A percentile compares a stretch with the other conserved stretches of the same genome.
phyloP scores from a whole-genome alignment of 2,888 invertebrate genomes.

The Andricus quercusramuli region DNA sequence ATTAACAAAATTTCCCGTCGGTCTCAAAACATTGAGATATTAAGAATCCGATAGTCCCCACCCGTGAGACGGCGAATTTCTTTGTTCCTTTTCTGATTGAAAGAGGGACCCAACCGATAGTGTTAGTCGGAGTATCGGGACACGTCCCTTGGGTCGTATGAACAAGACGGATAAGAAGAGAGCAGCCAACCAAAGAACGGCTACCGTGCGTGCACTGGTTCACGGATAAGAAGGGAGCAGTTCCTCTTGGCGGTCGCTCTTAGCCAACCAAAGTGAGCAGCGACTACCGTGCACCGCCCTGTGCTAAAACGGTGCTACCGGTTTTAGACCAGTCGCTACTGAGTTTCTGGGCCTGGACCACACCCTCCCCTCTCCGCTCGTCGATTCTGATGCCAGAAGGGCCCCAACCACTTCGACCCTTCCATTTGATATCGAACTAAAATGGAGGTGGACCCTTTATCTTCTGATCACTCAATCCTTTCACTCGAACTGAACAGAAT shows the following conservation, averaged over 20 bases:
- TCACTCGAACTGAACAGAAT: background rate
- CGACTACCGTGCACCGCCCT: constrained; percentile 78
- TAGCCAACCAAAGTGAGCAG: constrained; percentile 74
- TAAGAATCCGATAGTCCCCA: background rate
- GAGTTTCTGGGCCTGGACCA: constrained; percentile 63
- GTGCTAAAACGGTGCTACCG: constrained; percentile 75
- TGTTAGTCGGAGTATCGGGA: constrained; percentile 49
- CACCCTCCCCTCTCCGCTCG: constrained; percentile 65
- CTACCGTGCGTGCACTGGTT: constrained; percentile 71
- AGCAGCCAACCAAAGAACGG: constrained; percentile 69
- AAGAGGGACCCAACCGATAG: constrained; percentile 26
- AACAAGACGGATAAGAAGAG: constrained; percentile 60
- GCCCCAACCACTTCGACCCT: constrained; percentile 46
- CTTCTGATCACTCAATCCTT: background rate
- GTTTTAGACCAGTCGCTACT: constrained; percentile 73
- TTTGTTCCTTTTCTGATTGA: constrained; percentile 29
- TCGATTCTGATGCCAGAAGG: constrained; percentile 60
- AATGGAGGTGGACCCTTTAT: constrained; percentile 51
- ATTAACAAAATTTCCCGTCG: too few relatives aligned
- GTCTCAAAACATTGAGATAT: background rate
- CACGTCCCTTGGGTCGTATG: constrained; percentile 54
- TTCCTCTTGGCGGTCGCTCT: constrained; percentile 59
- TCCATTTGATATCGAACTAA: constrained; percentile 50
- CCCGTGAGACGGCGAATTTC: constrained; percentile 5
- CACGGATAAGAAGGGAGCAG: constrained; percentile 64